These are phyloP conservation scores for Sarcophaga bullata DNA, from an alignment of 1,140 invertebrate species.

Conservation along the genomic window DNA sequence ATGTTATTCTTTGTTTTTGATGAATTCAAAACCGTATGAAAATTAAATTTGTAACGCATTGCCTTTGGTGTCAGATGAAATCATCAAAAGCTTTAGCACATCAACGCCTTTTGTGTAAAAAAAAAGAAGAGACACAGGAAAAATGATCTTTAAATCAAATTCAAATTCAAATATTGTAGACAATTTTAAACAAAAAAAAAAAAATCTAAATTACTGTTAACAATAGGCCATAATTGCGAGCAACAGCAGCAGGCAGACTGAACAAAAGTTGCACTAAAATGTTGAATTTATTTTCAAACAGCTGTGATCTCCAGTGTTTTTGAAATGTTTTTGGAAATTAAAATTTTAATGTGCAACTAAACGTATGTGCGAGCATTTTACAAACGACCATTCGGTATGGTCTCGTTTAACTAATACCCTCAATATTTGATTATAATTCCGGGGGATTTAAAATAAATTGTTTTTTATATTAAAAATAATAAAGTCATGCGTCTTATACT, in stretches of 20 bases:
- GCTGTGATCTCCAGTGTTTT: constrained; percentile 15
- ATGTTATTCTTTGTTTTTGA: not conserved
- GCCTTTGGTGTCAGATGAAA: constrained; percentile 25
- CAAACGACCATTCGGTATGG: not conserved
- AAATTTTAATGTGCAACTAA: not conserved
- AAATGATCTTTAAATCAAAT: too few relatives aligned
- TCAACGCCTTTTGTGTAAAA: not conserved
- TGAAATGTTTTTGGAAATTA: not conserved
- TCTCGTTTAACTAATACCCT: not conserved
- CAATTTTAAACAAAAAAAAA: too few relatives aligned
- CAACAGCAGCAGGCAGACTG: not conserved
- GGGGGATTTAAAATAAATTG: not conserved
- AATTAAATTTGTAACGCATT: constrained; percentile 25
- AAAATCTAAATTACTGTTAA: not conserved
- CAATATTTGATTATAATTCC: not conserved
- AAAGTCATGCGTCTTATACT: not conserved
- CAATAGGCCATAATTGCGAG: not conserved
- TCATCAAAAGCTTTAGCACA: constrained; percentile 23
- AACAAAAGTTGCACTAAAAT: constrained; percentile 24
- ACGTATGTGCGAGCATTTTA: not conserved
- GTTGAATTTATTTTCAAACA: constrained; percentile 3
- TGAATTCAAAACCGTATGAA: not conserved
- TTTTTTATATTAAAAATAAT: not conserved
- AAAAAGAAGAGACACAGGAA: too few relatives aligned
- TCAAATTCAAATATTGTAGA: too few relatives aligned